A percentile compares a stretch with the other conserved stretches of the same genome.
Conservation (phyloP, 2,888 invertebrate genomes). For the Pherbina coryleti region DNA sequence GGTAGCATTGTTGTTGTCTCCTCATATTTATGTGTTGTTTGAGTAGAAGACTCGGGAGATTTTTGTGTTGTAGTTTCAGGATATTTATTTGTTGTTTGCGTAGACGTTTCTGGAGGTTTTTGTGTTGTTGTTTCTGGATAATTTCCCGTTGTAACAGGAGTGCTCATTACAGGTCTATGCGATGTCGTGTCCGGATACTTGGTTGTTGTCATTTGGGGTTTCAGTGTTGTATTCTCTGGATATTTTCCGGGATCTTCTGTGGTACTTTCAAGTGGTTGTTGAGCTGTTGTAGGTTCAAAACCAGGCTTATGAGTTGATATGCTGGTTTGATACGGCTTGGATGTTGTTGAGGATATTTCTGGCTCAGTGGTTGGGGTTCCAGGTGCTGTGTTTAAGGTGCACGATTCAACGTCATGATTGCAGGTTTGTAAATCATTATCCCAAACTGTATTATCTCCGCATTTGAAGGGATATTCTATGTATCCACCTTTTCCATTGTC, state of each 20-base stretch:
- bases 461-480: conserved; percentile 75
- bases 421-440: conserved; percentile 70
- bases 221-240: background rate
- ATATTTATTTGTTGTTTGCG: conserved; percentile 8
- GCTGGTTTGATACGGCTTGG: background rate
- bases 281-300: conserved; percentile 7
- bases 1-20: conserved; percentile 31
- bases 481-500: conserved; percentile 74
- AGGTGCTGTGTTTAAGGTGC: conserved; percentile 37
- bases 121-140: conserved; percentile 19
- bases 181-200: conserved; percentile 33
- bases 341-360: background rate
- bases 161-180: background rate
- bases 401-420: conserved; percentile 63
- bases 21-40: conserved; percentile 28
- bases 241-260: conserved; percentile 26
- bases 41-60: conserved; percentile 21
- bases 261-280: conserved; percentile 24
- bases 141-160: background rate
- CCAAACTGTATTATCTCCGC: conserved; percentile 77
- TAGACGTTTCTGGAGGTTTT: conserved; percentile 22
- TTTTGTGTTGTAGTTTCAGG: conserved; percentile 19
- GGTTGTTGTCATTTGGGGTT: background rate
- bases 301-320: background rate
- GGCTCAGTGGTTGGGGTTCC: background rate